phyloP scores from a whole-genome alignment of 2,888 invertebrate genomes.

The Pollenia griseotomentosa region DNA sequence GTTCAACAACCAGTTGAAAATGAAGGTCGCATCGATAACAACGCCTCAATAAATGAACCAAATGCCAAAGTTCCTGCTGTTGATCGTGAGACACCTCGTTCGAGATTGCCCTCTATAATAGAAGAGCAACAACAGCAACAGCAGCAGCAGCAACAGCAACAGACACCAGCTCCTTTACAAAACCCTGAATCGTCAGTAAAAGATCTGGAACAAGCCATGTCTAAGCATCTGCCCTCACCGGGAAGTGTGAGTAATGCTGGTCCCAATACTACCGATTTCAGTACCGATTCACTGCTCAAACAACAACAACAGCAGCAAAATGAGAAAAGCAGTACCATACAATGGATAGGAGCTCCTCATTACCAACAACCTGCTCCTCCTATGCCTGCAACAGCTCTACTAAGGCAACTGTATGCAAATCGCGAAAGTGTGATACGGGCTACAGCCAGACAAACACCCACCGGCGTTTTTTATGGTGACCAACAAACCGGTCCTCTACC shows the following conservation, averaged over 20 bases:
- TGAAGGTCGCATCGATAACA: slow-evolving; percentile 56
- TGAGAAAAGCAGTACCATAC: slow-evolving; percentile 89
- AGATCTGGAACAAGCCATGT: slow-evolving; percentile 98
- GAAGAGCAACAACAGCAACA: slow-evolving; percentile 80
- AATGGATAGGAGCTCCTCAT: slow-evolving; percentile 94
- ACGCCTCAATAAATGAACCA: slow-evolving; percentile 61
- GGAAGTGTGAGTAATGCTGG: slow-evolving; percentile 74
- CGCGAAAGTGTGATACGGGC: slow-evolving; percentile 97
- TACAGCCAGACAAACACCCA: slow-evolving; percentile 86
- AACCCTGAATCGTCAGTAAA: slow-evolving; percentile 85
- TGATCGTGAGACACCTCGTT: slow-evolving; percentile 83
- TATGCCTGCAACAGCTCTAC: slow-evolving; percentile 94
- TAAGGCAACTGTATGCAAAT: slow-evolving; percentile 95
- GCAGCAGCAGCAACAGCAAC: slow-evolving; percentile 69
- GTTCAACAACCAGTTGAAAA: slow-evolving; percentile 82
- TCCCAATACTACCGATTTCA: slow-evolving; percentile 92
- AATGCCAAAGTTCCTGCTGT: slow-evolving; percentile 79
- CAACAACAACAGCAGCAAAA: slow-evolving; percentile 86
- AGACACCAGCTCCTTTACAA: slow-evolving; percentile 70
- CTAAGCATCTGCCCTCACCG: slow-evolving; percentile 93
- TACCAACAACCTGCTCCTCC: slow-evolving; percentile 85
- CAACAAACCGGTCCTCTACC: slow-evolving; percentile 90
- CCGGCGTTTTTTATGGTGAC: slow-evolving; percentile 83
- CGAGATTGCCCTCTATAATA: slow-evolving; percentile 82
- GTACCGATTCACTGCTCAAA: slow-evolving; percentile 92